A percentile compares a stretch with the other conserved stretches of the same genome.
Conservation (phyloP, 1,140 invertebrate genomes). For the Tetragnatha versicolor region DNA sequence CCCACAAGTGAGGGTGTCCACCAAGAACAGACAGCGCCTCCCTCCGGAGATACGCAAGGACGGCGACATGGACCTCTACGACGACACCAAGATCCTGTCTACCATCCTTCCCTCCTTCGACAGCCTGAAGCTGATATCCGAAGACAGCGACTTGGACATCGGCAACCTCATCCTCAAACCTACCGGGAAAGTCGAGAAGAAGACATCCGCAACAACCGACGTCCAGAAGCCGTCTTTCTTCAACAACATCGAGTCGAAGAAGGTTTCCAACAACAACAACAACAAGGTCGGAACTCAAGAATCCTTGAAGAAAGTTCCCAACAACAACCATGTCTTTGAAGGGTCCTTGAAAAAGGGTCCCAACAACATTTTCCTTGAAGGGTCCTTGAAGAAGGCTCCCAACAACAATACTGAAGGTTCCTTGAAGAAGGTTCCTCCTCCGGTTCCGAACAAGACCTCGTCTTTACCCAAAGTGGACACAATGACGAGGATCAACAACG, state of each 20-base stretch:
- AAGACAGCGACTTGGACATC: not conserved
- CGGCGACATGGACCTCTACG: conserved; percentile 20
- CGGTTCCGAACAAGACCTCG: not conserved
- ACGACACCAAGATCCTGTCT: conserved; percentile 18
- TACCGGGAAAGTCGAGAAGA: not conserved
- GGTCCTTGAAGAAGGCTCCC: not conserved
- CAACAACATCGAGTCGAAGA: not conserved
- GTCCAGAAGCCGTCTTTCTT: not conserved
- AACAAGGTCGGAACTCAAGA: too few species aligned
- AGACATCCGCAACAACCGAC: not conserved
- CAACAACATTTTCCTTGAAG: not conserved
- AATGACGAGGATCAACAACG: not conserved
- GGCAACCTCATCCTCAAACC: not conserved
- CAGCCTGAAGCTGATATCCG: conserved; percentile 23
- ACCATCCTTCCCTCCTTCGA: conserved; percentile 43
- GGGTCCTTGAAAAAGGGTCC: too few species aligned
- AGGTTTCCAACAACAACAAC: not conserved
- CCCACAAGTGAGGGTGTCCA: conserved; percentile 38
- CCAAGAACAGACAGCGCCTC: conserved; percentile 38
- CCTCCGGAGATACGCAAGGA: conserved; percentile 50
- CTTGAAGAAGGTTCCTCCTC: not conserved
- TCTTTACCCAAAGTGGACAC: not conserved
- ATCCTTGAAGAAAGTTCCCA: too few species aligned
- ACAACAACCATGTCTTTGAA: too few species aligned
- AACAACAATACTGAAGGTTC: not conserved